Evolutionary conservation across 2,888 invertebrate genomes (phyloP).

Genomic region (Macrosiphum euphorbiae): DNA sequence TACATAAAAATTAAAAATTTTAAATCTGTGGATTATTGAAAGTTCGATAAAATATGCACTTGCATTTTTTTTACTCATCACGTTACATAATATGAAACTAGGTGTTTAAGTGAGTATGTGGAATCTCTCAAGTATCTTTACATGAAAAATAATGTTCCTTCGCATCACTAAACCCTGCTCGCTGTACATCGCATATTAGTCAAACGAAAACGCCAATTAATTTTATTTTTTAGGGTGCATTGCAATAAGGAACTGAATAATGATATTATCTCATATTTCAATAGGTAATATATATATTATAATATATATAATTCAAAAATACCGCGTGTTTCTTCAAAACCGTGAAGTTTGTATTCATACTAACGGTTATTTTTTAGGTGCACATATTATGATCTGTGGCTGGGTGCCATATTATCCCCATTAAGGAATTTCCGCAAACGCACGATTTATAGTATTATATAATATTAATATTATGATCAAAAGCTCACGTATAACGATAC

Average conservation of each 20-base stretch:
- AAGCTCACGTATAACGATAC: not conserved
- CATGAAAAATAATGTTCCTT: not conserved
- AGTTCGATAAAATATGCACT: not conserved
- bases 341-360: not conserved
- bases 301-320: too few relatives aligned
- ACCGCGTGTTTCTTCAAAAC: not conserved
- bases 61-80: not conserved
- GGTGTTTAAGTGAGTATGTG: not conserved
- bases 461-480: not conserved
- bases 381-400: not conserved
- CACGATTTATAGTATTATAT: not conserved
- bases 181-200: not conserved
- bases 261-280: not conserved
- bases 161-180: not conserved
- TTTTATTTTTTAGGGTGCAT: not conserved
- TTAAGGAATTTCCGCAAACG: not conserved
- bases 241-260: not conserved
- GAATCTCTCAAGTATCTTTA: conserved; percentile 3
- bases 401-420: not conserved
- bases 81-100: not conserved
- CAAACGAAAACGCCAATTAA: conserved; percentile 18
- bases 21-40: not conserved
- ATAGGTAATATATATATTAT: too few relatives aligned
- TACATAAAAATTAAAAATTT: not conserved
- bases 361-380: not conserved